phyloP scores from a whole-genome alignment of 2,113 vertebrate genomes.

The Cyrtonyx montezumae region DNA sequence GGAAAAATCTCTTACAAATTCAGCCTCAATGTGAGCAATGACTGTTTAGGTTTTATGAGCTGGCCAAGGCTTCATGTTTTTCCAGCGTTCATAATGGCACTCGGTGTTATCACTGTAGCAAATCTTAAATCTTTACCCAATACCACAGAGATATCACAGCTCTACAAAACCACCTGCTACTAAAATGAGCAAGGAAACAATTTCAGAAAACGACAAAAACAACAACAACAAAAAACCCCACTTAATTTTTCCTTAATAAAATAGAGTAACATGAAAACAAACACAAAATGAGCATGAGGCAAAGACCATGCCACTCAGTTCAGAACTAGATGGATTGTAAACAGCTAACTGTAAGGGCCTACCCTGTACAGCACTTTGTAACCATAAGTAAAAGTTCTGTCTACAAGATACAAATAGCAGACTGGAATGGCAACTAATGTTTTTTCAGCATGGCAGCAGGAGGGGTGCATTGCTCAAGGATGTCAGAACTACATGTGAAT shows the following conservation, averaged over 20 bases:
- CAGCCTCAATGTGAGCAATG: background rate
- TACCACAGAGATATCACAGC: background rate
- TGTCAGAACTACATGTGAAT: background rate
- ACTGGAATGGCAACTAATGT: background rate
- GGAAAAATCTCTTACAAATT: background rate
- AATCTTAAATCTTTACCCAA: background rate
- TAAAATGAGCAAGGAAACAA: background rate
- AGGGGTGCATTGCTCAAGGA: background rate
- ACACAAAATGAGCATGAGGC: background rate
- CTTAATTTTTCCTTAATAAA: background rate
- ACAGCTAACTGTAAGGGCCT: background rate
- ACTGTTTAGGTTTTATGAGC: conserved; percentile 4
- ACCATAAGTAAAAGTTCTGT: background rate
- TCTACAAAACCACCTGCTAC: background rate
- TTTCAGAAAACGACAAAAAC: background rate
- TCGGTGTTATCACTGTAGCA: background rate
- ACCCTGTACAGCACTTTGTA: background rate
- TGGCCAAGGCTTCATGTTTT: background rate
- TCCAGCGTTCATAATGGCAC: background rate
- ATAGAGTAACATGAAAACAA: background rate
- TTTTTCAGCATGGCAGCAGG: background rate
- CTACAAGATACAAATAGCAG: background rate
- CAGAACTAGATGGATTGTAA: background rate
- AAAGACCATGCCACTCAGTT: background rate
- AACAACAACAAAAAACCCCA: background rate